Evolutionary conservation across 2,113 vertebrate species (phyloP).

Genomic region (Pedetes capensis): DNA sequence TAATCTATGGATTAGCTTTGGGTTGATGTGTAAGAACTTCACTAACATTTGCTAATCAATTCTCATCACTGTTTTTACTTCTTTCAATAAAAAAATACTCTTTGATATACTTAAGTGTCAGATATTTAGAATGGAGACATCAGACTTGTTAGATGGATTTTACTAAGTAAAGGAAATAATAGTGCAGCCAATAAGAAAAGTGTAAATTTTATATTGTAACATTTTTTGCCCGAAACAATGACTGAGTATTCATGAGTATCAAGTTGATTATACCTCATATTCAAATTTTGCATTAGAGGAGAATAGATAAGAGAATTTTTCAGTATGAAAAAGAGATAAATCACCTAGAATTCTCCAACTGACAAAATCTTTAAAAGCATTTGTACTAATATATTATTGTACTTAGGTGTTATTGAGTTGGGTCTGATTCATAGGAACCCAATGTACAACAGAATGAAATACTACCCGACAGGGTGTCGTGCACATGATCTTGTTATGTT

Average conservation of each 20-base stretch:
- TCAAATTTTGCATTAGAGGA: background rate
- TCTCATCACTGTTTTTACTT: background rate
- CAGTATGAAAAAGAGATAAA: background rate
- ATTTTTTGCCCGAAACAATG: background rate
- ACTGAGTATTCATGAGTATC: background rate
- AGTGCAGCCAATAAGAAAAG: background rate
- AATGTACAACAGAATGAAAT: too few species aligned
- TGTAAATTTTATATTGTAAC: background rate
- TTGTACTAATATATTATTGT: background rate
- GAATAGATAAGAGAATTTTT: background rate
- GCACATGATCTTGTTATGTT: too few species aligned
- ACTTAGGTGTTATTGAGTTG: too few species aligned
- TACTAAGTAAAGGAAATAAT: background rate
- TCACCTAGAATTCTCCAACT: background rate
- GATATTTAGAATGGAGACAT: background rate
- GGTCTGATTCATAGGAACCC: too few species aligned
- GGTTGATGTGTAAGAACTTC: background rate
- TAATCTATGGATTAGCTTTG: background rate
- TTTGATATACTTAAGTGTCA: background rate
- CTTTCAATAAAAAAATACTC: background rate
- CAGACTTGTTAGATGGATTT: background rate
- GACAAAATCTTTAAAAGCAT: background rate
- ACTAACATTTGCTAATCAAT: background rate
- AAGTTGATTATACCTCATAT: background rate
- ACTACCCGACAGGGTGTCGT: too few species aligned